phyloP scores from a whole-genome alignment of 2,888 invertebrate species.

The Aricia artaxerxes region DNA sequence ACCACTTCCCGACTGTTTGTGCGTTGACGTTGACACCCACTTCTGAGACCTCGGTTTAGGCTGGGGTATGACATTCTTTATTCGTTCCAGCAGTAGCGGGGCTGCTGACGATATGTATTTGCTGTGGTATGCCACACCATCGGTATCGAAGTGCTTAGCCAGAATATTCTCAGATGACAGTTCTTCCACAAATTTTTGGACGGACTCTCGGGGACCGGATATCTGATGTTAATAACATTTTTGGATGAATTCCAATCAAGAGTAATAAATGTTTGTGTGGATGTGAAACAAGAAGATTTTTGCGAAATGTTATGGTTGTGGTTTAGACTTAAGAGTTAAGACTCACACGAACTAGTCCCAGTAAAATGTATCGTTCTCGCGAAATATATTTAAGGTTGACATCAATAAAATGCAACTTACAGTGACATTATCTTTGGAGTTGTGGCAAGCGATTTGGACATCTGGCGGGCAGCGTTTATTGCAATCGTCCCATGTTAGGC shows the following conservation, averaged over 20 bases:
- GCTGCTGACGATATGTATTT: slow-evolving; percentile 2
- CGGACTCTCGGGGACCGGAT: slow-evolving; percentile 9
- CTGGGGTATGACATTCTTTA: neutral
- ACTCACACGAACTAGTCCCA: no score
- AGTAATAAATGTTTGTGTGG: neutral
- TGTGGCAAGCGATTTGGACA: slow-evolving; percentile 6
- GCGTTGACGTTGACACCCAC: slow-evolving; percentile 27
- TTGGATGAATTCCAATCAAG: neutral
- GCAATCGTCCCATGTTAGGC: slow-evolving; percentile 26
- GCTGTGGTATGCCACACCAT: slow-evolving; percentile 18
- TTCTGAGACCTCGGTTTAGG: slow-evolving; percentile 6
- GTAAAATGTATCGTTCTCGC: no score
- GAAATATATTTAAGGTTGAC: no score
- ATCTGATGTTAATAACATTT: neutral
- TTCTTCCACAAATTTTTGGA: slow-evolving; percentile 11
- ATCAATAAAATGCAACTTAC: neutral
- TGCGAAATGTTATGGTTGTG: no score
- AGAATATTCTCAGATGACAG: slow-evolving; percentile 2
- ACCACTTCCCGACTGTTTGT: neutral
- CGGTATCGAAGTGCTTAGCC: slow-evolving; percentile 6
- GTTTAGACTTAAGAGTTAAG: neutral
- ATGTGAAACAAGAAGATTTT: neutral
- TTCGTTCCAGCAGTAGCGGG: neutral
- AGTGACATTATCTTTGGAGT: slow-evolving; percentile 18
- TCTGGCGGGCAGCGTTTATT: slow-evolving; percentile 12